A percentile compares a stretch with the other conserved stretches of the same genome.
These are phyloP conservation scores for Dermochelys coriacea DNA, from an alignment of 2,797 vertebrate species.

Conservation along the genomic window DNA sequence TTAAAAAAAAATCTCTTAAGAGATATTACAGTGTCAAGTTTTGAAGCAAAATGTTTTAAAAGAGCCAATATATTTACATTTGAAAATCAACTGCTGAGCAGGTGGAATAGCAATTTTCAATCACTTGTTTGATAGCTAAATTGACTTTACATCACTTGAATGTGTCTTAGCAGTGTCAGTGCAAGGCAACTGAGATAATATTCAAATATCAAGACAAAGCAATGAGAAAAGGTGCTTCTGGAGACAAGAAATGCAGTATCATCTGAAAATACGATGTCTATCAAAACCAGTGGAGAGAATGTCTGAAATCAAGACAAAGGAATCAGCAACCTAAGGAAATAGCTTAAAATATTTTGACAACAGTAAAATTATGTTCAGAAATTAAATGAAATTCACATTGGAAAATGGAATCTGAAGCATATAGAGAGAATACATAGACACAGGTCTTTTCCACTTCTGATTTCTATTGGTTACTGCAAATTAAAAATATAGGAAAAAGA, in stretches of 20 bases:
- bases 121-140: not conserved
- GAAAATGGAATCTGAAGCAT: not conserved
- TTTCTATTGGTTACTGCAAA: not conserved
- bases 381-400: not conserved
- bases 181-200: not conserved
- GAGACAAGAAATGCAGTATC: not conserved
- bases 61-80: not conserved
- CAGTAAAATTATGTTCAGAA: not conserved
- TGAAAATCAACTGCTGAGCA: not conserved
- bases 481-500: not conserved
- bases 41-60: not conserved
- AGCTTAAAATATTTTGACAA: not conserved
- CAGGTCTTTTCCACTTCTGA: not conserved
- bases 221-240: fast-evolving
- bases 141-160: not conserved
- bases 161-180: not conserved
- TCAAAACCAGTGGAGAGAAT: not conserved
- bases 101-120: not conserved
- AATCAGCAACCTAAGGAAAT: not conserved
- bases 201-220: not conserved
- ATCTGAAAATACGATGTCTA: not conserved
- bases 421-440: fast-evolving
- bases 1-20: not conserved
- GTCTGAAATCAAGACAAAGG: not conserved
- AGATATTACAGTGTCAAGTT: not conserved